Conservation (phyloP, 2,113 vertebrate genomes). For the Trematomus loennbergii region DNA sequence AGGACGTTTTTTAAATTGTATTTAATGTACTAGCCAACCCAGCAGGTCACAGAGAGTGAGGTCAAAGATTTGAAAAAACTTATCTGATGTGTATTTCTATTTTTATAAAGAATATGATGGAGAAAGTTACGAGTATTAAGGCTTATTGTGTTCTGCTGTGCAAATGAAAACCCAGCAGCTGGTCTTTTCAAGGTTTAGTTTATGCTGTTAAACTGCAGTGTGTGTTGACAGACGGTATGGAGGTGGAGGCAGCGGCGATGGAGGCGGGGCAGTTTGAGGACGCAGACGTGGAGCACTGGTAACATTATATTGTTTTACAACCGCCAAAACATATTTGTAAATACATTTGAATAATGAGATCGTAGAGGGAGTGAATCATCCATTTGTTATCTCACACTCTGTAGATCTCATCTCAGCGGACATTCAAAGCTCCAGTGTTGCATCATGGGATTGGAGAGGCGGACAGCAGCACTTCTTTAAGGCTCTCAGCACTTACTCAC, state of each 20-base stretch:
- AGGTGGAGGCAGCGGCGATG: conserved; percentile 88
- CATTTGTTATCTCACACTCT: conserved; percentile 1
- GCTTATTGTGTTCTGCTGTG: background rate
- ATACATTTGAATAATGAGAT: background rate
- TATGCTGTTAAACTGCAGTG: background rate
- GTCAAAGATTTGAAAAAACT: background rate
- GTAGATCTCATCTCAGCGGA: conserved; percentile 47
- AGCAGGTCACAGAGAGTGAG: background rate
- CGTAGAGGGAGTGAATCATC: background rate
- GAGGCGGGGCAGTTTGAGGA: conserved; percentile 97
- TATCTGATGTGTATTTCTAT: background rate
- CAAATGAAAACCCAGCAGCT: background rate
- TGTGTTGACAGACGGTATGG: conserved; percentile 90
- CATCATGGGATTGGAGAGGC: conserved; percentile 48
- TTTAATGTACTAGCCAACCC: background rate
- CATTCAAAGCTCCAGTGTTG: conserved; percentile 50
- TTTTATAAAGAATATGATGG: background rate
- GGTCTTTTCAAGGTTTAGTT: background rate
- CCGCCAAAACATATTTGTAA: background rate
- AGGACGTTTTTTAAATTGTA: background rate
- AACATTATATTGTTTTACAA: background rate
- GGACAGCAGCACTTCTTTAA: conserved; percentile 33
- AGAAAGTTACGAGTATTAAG: background rate
- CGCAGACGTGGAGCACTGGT: conserved; percentile 96
- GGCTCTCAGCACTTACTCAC: conserved; percentile 7